Evolutionary conservation across 2,113 vertebrate species (phyloP).

Genomic region (Oenanthe melanoleuca): DNA sequence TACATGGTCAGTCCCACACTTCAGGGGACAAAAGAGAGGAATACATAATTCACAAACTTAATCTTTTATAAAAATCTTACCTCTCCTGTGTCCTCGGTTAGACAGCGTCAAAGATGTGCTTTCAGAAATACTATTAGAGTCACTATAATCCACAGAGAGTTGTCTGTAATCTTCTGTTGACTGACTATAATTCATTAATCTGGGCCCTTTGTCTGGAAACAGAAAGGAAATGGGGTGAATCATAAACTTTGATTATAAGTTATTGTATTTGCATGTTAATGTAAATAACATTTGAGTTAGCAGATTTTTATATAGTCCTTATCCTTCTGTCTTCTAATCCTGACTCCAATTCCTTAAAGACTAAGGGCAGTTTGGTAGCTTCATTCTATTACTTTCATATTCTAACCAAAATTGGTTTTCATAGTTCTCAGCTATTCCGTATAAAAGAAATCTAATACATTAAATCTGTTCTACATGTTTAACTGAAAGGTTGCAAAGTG

Average conservation of each 20-base stretch:
- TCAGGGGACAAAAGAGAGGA: background rate
- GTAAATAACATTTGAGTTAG: background rate
- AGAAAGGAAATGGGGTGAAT: background rate
- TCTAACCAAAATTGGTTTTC: background rate
- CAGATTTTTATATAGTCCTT: background rate
- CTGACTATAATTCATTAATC: constrained; percentile 56
- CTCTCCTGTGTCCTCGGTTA: constrained; percentile 31
- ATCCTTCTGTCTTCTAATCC: background rate
- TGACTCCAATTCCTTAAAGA: background rate
- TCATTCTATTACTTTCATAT: background rate
- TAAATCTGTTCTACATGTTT: background rate
- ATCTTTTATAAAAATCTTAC: background rate
- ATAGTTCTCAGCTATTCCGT: background rate
- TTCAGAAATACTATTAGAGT: constrained; percentile 64
- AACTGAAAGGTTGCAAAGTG: background rate
- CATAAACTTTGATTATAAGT: background rate
- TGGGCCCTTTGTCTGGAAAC: constrained; percentile 40
- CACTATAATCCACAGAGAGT: constrained; percentile 47
- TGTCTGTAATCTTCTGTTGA: constrained; percentile 65
- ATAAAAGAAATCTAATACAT: background rate
- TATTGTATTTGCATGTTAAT: background rate
- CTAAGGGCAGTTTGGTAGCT: background rate
- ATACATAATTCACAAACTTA: background rate
- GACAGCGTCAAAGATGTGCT: constrained; percentile 48
- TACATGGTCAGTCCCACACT: background rate